Percentiles rank a stretch among this genome's conserved stretches.
Conservation (phyloP, 2,888 invertebrate genomes). For the Nematopogon swammerdamellus region DNA sequence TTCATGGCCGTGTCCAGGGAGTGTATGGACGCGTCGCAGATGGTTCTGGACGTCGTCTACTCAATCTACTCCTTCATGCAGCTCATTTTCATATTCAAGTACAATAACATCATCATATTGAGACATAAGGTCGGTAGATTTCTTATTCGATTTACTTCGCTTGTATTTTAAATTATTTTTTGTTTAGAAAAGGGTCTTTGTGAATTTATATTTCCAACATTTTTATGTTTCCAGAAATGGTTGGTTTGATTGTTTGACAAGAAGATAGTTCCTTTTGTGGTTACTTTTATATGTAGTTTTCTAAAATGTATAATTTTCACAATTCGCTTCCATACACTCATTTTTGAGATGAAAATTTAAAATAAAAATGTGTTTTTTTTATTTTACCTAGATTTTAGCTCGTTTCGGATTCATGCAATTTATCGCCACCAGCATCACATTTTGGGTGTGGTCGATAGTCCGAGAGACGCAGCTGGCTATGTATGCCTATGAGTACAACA, state of each 20-base stretch:
- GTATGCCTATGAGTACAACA: conserved; percentile 23
- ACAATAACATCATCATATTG: conserved; percentile 68
- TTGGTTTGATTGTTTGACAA: too few relatives aligned
- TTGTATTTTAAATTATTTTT: too few relatives aligned
- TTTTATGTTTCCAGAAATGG: too few relatives aligned
- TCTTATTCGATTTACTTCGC: too few relatives aligned
- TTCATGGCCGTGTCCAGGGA: conserved; percentile 37
- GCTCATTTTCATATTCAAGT: conserved; percentile 78
- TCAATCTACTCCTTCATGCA: conserved; percentile 73
- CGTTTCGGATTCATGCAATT: conserved; percentile 77
- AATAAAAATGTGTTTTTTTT: too few relatives aligned
- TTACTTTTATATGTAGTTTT: too few relatives aligned
- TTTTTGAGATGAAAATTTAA: too few relatives aligned
- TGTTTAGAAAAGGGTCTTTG: too few relatives aligned
- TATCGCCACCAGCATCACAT: conserved; percentile 72
- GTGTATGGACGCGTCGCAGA: conserved; percentile 59
- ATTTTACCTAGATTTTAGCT: conserved; percentile 56
- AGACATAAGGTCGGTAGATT: not conserved
- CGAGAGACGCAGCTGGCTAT: conserved; percentile 68
- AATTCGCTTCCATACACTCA: too few relatives aligned
- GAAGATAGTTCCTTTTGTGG: too few relatives aligned
- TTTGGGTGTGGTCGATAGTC: conserved; percentile 76
- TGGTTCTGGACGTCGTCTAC: conserved; percentile 65
- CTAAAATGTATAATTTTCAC: too few relatives aligned
- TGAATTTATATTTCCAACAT: too few relatives aligned